Percentiles rank a stretch among this genome's conserved stretches.
Evolutionary conservation across 2,797 vertebrate species (phyloP).

Genomic region (Myoxocephalus aenaeus): DNA sequence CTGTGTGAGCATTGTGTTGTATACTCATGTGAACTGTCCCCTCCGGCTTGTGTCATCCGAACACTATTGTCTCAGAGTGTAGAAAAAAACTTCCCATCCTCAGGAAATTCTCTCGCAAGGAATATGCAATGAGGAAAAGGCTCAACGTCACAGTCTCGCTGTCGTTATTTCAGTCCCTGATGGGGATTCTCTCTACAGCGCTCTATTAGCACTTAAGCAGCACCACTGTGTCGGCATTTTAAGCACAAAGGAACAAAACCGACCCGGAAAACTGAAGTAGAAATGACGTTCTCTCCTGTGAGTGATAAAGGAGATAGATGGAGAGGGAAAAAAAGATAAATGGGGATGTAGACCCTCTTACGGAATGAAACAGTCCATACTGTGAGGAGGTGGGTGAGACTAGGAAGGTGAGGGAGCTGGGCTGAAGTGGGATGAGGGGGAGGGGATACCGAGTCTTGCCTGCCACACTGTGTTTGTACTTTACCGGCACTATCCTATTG

Average conservation of each 20-base stretch:
- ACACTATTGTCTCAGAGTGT: constrained; percentile 54
- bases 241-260: constrained; percentile 18
- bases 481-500: constrained; percentile 70
- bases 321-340: constrained; percentile 16
- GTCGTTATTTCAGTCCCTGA: constrained; percentile 20
- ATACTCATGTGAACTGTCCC: constrained; percentile 61
- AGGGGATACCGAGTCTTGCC: constrained; percentile 59
- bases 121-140: constrained; percentile 46
- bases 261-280: constrained; percentile 9
- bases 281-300: not conserved
- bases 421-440: constrained; percentile 58
- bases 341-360: constrained; percentile 26
- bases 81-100: constrained; percentile 63
- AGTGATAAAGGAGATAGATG: constrained; percentile 17
- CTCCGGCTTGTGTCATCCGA: constrained; percentile 54
- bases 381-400: constrained; percentile 80
- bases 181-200: constrained; percentile 19
- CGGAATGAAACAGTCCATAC: constrained; percentile 70
- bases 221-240: constrained; percentile 6
- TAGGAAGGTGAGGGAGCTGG: constrained; percentile 65
- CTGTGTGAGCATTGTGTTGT: constrained; percentile 42
- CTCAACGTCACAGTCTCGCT: constrained; percentile 25
- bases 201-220: constrained; percentile 10
- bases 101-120: constrained; percentile 51
- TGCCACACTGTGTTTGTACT: constrained; percentile 70